phyloP scores from a whole-genome alignment of 2,113 vertebrate species.

The Eretmochelys imbricata region DNA sequence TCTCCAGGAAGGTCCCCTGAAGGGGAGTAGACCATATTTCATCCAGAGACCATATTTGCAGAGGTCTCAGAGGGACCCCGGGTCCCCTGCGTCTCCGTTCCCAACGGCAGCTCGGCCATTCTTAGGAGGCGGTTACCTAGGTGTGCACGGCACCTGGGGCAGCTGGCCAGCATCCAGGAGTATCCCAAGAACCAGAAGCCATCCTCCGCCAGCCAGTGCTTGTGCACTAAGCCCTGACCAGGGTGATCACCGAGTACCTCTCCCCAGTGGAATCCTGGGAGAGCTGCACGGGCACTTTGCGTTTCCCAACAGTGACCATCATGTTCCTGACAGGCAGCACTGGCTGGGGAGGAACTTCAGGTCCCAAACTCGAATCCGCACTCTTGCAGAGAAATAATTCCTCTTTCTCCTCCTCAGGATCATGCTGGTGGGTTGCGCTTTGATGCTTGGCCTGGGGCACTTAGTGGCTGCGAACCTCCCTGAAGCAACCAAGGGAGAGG shows the following conservation, averaged over 20 bases:
- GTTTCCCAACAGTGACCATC: constrained; percentile 29
- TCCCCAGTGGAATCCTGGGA: constrained; percentile 27
- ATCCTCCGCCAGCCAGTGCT: constrained; percentile 74
- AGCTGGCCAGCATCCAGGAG: constrained; percentile 69
- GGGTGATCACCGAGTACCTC: constrained; percentile 49
- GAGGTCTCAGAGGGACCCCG: not conserved
- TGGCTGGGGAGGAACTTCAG: constrained; percentile 60
- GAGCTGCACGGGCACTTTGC: constrained; percentile 43
- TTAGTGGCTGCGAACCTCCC: not conserved
- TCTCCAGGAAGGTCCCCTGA: not conserved
- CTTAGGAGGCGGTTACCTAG: constrained; percentile 2
- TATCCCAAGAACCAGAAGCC: constrained; percentile 67
- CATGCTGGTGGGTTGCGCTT: not conserved
- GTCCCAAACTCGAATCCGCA: constrained; percentile 66
- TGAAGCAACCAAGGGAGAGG: not conserved
- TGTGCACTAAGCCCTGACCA: constrained; percentile 64
- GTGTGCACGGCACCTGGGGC: constrained; percentile 60
- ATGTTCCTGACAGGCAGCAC: constrained; percentile 60
- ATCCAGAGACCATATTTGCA: not conserved
- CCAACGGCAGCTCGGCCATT: not conserved
- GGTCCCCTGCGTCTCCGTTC: not conserved
- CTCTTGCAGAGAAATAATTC: constrained; percentile 43
- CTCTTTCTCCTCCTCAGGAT: not conserved
- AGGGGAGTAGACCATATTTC: not conserved
- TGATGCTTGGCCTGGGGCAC: not conserved